phyloP scores from a whole-genome alignment of 1,140 invertebrate species.

The Zaprionus nigranus region DNA sequence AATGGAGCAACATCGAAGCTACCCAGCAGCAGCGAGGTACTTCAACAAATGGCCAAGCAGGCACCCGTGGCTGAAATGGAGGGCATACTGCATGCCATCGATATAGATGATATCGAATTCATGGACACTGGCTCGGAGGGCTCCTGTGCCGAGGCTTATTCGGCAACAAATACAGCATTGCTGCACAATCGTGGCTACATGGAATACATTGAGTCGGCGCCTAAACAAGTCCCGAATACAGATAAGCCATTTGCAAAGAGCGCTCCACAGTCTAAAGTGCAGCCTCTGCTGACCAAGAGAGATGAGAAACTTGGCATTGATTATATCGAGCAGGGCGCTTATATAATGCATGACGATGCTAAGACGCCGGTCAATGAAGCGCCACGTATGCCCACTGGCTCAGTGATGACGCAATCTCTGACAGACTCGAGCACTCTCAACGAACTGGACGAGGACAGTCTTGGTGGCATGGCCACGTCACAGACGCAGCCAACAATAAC shows the following conservation, averaged over 20 bases:
- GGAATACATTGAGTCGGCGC: constrained; percentile 87
- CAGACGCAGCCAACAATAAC: constrained; percentile 75
- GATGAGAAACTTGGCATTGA: constrained; percentile 84
- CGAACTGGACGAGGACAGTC: constrained; percentile 87
- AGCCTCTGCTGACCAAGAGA: constrained; percentile 57
- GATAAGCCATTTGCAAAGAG: constrained; percentile 18
- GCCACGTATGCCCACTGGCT: constrained; percentile 32
- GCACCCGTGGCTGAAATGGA: constrained; percentile 76
- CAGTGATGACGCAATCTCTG: constrained; percentile 74
- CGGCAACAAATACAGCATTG: constrained; percentile 85
- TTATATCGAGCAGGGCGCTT: constrained; percentile 86
- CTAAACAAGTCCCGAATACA: constrained; percentile 33
- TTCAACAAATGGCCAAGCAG: constrained; percentile 68
- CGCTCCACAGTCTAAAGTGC: constrained; percentile 9
- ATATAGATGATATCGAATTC: constrained; percentile 87
- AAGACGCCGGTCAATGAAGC: constrained; percentile 83
- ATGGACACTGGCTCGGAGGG: constrained; percentile 90
- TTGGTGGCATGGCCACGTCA: constrained; percentile 70
- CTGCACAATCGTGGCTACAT: constrained; percentile 89
- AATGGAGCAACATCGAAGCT: constrained; percentile 56
- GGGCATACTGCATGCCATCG: constrained; percentile 78
- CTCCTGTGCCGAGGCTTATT: constrained; percentile 87
- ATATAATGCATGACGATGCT: constrained; percentile 78
- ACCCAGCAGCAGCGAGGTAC: constrained; percentile 77
- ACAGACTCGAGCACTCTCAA: constrained; percentile 79